Percentiles rank a stretch among this genome's conserved stretches.
These are phyloP conservation scores for Brachypteracias leptosomus DNA, from an alignment of 2,113 vertebrate species.

Conservation along the genomic window DNA sequence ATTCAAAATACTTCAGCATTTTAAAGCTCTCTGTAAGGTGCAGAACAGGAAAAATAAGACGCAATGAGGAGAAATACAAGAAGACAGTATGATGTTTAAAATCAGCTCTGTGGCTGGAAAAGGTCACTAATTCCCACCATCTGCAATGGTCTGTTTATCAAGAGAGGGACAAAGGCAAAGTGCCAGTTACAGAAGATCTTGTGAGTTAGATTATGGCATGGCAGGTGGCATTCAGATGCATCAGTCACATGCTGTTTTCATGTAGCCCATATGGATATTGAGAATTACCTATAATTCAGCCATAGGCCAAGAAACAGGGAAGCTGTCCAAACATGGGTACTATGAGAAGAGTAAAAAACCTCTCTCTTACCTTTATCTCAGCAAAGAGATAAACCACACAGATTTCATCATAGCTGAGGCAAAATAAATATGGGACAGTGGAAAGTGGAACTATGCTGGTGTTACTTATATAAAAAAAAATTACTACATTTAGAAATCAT, in stretches of 20 bases:
- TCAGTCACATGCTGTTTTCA: neutral
- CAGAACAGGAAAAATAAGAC: neutral
- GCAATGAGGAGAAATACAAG: neutral
- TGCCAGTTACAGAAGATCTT: neutral
- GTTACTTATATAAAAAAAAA: neutral
- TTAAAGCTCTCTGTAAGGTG: neutral
- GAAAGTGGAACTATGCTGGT: neutral
- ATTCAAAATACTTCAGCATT: neutral
- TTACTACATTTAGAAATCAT: neutral
- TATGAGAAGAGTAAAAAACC: neutral
- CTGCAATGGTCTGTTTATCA: neutral
- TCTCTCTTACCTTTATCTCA: neutral
- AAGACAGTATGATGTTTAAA: neutral
- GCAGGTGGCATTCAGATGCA: neutral
- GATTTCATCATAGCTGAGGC: neutral
- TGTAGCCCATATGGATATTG: fast-evolving
- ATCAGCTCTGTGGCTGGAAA: neutral
- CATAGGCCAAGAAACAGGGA: neutral
- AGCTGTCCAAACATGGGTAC: fast-evolving
- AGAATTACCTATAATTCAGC: neutral
- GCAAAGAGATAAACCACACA: neutral
- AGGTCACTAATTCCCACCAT: neutral
- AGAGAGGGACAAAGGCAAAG: neutral
- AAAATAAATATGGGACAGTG: neutral
- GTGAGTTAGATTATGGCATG: neutral